Percentiles rank a stretch among this genome's conserved stretches.
phyloP scores from a whole-genome alignment of 1,140 invertebrate genomes.

The Bathynomus jamesi region DNA sequence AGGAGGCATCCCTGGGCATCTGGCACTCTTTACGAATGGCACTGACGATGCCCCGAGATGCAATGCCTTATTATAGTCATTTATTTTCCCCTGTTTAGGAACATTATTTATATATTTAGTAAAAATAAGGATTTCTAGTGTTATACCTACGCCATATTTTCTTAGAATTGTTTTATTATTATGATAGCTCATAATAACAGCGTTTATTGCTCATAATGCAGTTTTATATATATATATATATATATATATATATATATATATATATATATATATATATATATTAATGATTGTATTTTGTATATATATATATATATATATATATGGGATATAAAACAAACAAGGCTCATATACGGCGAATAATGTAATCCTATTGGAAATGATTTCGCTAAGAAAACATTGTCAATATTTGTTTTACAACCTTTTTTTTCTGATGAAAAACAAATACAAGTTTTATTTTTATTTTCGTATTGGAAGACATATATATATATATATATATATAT shows the following conservation, averaged over 20 bases:
- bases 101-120: background rate
- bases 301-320: conserved; percentile 1
- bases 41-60: background rate
- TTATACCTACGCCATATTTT: background rate
- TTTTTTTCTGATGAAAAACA: too few relatives aligned
- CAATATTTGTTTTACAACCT: too few relatives aligned
- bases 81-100: background rate
- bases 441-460: too few relatives aligned
- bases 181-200: background rate
- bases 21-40: background rate
- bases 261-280: background rate
- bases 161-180: background rate
- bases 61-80: background rate
- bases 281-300: background rate
- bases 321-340: too few relatives aligned
- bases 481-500: background rate
- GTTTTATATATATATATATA: background rate
- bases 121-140: too few relatives aligned
- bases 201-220: background rate
- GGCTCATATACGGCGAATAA: too few relatives aligned
- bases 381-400: too few relatives aligned
- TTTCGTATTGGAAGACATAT: too few relatives aligned
- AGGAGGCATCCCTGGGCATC: background rate
- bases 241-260: background rate
- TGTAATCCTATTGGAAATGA: too few relatives aligned